Evolutionary conservation across 2,113 vertebrate species (phyloP).

Genomic region (Otocyon megalotis): DNA sequence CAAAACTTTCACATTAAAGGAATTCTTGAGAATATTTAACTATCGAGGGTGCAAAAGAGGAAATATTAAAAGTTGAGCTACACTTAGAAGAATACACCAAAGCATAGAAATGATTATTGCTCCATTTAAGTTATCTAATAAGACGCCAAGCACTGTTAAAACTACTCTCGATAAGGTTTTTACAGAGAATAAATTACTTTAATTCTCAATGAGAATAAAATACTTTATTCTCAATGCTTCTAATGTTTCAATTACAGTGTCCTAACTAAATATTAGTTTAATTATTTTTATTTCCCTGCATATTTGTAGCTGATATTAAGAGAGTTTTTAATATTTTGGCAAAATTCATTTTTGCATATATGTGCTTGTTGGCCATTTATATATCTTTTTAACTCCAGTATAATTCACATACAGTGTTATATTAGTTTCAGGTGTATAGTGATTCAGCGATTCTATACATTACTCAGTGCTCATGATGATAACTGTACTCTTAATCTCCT

Average conservation of each 20-base stretch:
- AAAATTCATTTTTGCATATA: too few relatives aligned
- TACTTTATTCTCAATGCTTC: neutral
- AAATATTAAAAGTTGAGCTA: neutral
- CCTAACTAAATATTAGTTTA: neutral
- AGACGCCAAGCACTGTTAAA: neutral
- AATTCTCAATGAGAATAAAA: neutral
- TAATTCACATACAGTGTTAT: too few relatives aligned
- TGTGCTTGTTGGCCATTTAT: too few relatives aligned
- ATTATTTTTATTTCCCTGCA: neutral
- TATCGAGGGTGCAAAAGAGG: neutral
- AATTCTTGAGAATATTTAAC: neutral
- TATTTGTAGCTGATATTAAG: neutral
- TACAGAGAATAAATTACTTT: neutral
- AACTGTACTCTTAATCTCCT: too few relatives aligned
- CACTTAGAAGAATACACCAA: neutral
- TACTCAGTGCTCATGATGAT: too few relatives aligned
- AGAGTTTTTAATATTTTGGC: too few relatives aligned
- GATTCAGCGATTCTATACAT: too few relatives aligned
- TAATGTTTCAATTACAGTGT: neutral
- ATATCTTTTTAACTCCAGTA: too few relatives aligned
- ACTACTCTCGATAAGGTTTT: neutral
- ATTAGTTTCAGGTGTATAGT: too few relatives aligned
- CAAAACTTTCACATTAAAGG: neutral
- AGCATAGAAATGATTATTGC: neutral
- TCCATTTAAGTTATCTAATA: neutral